phyloP scores from a whole-genome alignment of 2,888 invertebrate genomes.

The Clistopyga incitator region DNA sequence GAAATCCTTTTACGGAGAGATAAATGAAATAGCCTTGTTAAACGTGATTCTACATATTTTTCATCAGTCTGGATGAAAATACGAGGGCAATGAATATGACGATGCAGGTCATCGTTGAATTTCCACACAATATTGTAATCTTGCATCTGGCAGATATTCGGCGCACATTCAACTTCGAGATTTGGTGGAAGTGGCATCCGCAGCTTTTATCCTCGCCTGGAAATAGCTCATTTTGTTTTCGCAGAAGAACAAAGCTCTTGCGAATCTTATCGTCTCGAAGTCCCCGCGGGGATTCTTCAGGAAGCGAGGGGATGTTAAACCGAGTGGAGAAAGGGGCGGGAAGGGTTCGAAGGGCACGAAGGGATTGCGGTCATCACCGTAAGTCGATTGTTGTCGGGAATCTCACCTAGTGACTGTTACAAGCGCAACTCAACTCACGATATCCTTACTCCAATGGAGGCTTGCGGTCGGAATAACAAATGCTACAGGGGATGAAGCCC shows the following conservation, averaged over 20 bases:
- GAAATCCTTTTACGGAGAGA: neutral
- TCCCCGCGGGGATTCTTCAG: neutral
- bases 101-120: neutral
- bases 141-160: neutral
- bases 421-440: neutral
- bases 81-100: neutral
- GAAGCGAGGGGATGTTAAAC: neutral
- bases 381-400: conserved; percentile 38
- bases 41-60: no score
- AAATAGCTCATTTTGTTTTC: conserved; percentile 1
- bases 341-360: conserved; percentile 8
- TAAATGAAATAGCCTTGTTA: neutral
- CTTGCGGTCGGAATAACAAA: conserved; percentile 59
- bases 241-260: neutral
- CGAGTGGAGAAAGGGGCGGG: neutral
- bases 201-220: neutral
- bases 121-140: neutral
- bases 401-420: conserved; percentile 7
- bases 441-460: conserved; percentile 9
- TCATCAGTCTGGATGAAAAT: no score
- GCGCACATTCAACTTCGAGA: neutral
- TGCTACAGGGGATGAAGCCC: conserved; percentile 34
- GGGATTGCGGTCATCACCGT: conserved; percentile 28
- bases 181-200: neutral
- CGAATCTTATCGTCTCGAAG: conserved; percentile 1